These are phyloP conservation scores for Linhomoeus sp. DNA, from an alignment of 2,888 invertebrate genomes.

Conservation along the genomic window DNA sequence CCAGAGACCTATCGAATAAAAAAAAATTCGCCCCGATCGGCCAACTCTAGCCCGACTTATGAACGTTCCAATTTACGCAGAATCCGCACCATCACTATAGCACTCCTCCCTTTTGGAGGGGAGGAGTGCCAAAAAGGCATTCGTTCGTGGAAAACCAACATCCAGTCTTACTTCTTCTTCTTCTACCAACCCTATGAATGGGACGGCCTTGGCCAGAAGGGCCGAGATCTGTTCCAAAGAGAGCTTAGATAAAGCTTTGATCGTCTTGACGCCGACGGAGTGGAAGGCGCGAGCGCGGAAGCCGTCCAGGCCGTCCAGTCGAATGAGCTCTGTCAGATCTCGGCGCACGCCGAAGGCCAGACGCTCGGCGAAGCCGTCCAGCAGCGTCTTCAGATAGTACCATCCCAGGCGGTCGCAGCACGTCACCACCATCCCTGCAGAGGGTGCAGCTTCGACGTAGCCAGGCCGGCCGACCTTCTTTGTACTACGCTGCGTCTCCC, in stretches of 20 bases:
- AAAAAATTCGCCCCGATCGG: too few relatives aligned
- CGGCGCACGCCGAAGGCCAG: conserved; percentile 65
- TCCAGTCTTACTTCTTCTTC: too few relatives aligned
- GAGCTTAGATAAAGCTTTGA: conserved; percentile 56
- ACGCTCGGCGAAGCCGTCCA: conserved; percentile 78
- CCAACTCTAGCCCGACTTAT: too few relatives aligned
- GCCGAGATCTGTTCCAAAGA: conserved; percentile 49
- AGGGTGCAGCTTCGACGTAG: too few relatives aligned
- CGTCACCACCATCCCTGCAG: conserved; percentile 79
- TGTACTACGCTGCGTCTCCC: too few relatives aligned
- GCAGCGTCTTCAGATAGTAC: conserved; percentile 64
- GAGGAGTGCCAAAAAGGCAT: too few relatives aligned
- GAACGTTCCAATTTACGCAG: too few relatives aligned
- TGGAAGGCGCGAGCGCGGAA: conserved; percentile 61
- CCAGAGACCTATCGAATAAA: too few relatives aligned
- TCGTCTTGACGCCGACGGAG: conserved; percentile 53
- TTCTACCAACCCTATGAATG: conserved; percentile 71
- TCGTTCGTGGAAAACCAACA: too few relatives aligned
- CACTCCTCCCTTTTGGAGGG: too few relatives aligned
- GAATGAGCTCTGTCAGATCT: conserved; percentile 73
- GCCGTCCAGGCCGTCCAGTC: conserved; percentile 50
- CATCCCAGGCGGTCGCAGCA: conserved; percentile 82
- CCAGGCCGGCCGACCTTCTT: too few relatives aligned
- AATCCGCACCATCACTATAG: too few relatives aligned
- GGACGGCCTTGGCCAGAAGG: conserved; percentile 51